Conservation (phyloP, 2,888 invertebrate species). For the Megastigmus dorsalis region DNA sequence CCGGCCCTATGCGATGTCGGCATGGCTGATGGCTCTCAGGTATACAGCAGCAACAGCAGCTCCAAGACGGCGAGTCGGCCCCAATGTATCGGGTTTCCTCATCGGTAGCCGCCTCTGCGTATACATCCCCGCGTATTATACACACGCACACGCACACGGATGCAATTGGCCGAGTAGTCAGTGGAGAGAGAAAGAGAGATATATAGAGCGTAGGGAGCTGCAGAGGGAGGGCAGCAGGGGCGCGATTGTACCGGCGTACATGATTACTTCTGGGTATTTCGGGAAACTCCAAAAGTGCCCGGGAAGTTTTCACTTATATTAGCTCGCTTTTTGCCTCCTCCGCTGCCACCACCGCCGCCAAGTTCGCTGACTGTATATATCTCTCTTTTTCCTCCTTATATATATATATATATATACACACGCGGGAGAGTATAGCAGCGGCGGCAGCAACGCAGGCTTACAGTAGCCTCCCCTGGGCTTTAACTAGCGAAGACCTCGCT, state of each 20-base stretch:
- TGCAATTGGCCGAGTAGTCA: background rate
- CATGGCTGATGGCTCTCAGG: background rate
- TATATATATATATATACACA: no score
- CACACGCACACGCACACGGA: no score
- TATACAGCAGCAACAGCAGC: background rate
- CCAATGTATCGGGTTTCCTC: conserved; percentile 58
- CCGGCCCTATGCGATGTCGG: background rate
- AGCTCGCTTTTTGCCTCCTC: conserved; percentile 54
- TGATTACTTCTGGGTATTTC: conserved; percentile 63
- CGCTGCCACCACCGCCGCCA: no score
- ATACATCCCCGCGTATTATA: no score
- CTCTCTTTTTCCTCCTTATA: no score
- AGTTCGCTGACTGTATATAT: background rate
- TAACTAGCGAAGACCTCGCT: no score
- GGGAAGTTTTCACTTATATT: conserved; percentile 61
- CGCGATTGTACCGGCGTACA: conserved; percentile 35
- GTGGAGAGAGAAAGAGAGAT: background rate
- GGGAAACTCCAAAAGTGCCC: conserved; percentile 61
- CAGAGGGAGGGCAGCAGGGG: conserved; percentile 59
- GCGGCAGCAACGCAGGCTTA: no score
- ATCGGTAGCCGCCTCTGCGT: conserved; percentile 23
- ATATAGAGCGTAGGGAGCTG: background rate
- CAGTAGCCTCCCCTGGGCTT: no score
- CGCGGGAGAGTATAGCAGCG: no score
- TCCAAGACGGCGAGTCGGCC: background rate